A percentile compares a stretch with the other conserved stretches of the same genome.
Conservation (phyloP, 2,797 vertebrate genomes). For the Holocentrus rufus region DNA sequence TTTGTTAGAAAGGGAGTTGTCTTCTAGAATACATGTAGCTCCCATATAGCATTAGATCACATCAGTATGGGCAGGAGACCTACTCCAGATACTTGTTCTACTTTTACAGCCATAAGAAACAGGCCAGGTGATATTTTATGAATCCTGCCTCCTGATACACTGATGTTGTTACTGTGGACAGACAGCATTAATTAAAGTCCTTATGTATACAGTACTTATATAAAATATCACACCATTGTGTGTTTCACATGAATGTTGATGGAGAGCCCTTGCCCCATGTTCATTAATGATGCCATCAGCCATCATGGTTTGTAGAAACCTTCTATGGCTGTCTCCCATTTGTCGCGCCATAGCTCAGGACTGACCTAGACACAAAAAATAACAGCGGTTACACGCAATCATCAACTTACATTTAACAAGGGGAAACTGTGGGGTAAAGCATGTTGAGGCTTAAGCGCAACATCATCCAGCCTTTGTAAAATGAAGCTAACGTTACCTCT, state of each 20-base stretch:
- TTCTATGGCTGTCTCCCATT: slow-evolving; percentile 87
- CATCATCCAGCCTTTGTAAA: too few species aligned
- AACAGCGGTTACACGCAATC: neutral
- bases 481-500: too few species aligned
- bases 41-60: neutral
- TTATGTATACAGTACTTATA: slow-evolving; percentile 14
- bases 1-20: neutral
- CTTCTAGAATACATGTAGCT: neutral
- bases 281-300: slow-evolving; percentile 85
- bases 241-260: slow-evolving; percentile 84
- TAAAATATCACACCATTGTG: slow-evolving; percentile 82
- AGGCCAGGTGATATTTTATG: too few species aligned
- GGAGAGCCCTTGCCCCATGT: slow-evolving; percentile 73
- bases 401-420: neutral
- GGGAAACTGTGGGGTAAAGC: too few species aligned
- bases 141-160: neutral
- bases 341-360: slow-evolving; percentile 67
- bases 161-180: neutral
- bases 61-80: neutral
- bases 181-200: slow-evolving; percentile 6
- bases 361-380: slow-evolving; percentile 1
- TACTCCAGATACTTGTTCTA: neutral
- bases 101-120: too few species aligned
- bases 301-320: slow-evolving; percentile 92
- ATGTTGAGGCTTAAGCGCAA: too few species aligned